Evolutionary conservation across 2,888 invertebrate genomes (phyloP).

Genomic region (Mactromeris polynyma): DNA sequence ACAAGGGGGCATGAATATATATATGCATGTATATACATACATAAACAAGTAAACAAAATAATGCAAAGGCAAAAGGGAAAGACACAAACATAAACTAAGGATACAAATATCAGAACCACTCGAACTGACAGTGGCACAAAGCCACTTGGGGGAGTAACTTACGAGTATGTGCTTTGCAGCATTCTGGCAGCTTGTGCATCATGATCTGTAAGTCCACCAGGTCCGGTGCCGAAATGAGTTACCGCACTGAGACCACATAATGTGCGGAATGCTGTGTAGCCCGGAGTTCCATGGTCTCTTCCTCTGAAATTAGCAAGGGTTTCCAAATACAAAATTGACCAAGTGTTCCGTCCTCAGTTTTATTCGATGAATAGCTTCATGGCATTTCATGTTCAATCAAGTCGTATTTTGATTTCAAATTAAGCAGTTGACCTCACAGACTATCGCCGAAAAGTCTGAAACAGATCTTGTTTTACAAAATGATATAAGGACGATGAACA

Average conservation of each 20-base stretch:
- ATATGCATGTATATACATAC: no score
- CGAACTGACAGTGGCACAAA: no score
- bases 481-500: background rate
- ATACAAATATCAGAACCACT: no score
- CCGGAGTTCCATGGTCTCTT: conserved; percentile 94
- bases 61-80: no score
- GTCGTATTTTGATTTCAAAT: background rate
- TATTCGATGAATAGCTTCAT: background rate
- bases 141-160: no score
- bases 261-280: conserved; percentile 91
- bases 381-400: background rate
- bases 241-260: conserved; percentile 80
- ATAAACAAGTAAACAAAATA: no score
- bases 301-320: conserved; percentile 88
- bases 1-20: background rate
- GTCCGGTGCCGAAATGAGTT: conserved; percentile 35
- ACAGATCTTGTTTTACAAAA: background rate
- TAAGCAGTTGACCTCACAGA: background rate
- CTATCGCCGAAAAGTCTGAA: background rate
- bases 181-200: conserved; percentile 36
- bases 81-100: no score
- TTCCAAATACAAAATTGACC: background rate
- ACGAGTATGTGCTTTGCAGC: conserved; percentile 52
- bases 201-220: conserved; percentile 55
- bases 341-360: no score